Base-by-base conservation (phyloP, 2,888 invertebrate genomes). In the Fragum sueziense region DNA sequence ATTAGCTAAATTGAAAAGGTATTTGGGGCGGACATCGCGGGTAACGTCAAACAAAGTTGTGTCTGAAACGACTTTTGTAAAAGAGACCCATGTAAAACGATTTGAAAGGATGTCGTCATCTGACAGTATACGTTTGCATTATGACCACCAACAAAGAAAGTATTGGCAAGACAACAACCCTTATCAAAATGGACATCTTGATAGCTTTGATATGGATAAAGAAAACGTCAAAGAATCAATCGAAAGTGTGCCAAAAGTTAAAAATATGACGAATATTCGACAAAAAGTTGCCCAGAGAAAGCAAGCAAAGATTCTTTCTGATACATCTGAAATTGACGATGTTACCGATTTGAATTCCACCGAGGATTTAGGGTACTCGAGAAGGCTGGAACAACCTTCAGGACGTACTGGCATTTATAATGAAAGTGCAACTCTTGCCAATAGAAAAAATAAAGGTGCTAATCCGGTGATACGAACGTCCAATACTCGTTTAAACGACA, bases 61-160 rank as follows among this genome's bases (percentile, higher is more conserved):
- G n/a, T 33, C 61, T n/a, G 65, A 65, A 37, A 47, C 54, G 6
- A 77, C 80, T 3, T 80, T 83, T 73, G 67, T 83, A 6, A 83
- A 74, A 29, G 77, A 77, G 22, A 52, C 37, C 27, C n/a, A 34
- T 2, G n/a, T 31, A 1, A 59, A 9, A 31, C 11, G 75, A 33
- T 74, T 79, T 70, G 75, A 70, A 65, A 34, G 74, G 22, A 25
- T 61, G 6, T 52, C 74, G 6, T 75, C 82, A 3, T 25, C 74
- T 6, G 51, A 82, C 29, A 77, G 75, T 70, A 54, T 54, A 17
- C 34, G 61, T 41, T 70, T 29, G 25, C 76, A 73, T 73, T 71
- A 68, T 31, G 76, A 70, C 47, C 75, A 78, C n/a, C 41, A 31
- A 14, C 25, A 27, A 29, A 70, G 34, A 67, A 9, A 14, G 20